Percentiles rank a stretch among this genome's conserved stretches.
phyloP scores from a whole-genome alignment of 2,113 vertebrate species.

The Pipa parva region DNA sequence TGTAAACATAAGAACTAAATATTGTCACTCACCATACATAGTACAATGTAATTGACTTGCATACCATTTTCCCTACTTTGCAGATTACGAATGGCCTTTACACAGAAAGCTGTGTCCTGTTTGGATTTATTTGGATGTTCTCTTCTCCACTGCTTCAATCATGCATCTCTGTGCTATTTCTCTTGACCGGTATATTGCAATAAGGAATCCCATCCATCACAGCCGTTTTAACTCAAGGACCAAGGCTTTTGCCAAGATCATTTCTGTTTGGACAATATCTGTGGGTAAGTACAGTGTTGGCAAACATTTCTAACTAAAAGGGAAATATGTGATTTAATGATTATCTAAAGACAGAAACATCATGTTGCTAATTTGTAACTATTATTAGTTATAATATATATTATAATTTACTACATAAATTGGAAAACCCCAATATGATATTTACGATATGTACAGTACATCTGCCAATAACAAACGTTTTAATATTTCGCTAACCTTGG shows the following conservation, averaged over 20 bases:
- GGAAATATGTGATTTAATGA: too few relatives aligned
- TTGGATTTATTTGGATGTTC: constrained; percentile 95
- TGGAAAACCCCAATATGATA: too few relatives aligned
- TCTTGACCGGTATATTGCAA: constrained; percentile 91
- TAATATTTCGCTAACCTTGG: too few relatives aligned
- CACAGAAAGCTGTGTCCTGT: constrained; percentile 80
- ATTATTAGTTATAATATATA: too few relatives aligned
- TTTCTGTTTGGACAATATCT: constrained; percentile 92
- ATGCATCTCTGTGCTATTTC: constrained; percentile 98
- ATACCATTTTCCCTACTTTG: constrained; percentile 27
- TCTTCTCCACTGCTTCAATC: constrained; percentile 95
- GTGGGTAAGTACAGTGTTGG: constrained; percentile 74
- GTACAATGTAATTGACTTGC: too few relatives aligned
- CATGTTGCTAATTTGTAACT: constrained; percentile 24
- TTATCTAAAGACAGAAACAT: too few relatives aligned
- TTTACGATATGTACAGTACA: too few relatives aligned
- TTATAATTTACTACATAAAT: too few relatives aligned
- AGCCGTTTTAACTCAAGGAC: constrained; percentile 93
- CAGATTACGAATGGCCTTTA: constrained; percentile 88
- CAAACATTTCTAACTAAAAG: too few relatives aligned
- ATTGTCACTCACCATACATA: too few relatives aligned
- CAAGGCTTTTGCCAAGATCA: constrained; percentile 89
- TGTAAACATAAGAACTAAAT: too few relatives aligned
- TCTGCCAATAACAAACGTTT: too few relatives aligned
- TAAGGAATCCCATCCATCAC: constrained; percentile 90